phyloP scores from a whole-genome alignment of 2,888 invertebrate species.

The Tholera decimalis region DNA sequence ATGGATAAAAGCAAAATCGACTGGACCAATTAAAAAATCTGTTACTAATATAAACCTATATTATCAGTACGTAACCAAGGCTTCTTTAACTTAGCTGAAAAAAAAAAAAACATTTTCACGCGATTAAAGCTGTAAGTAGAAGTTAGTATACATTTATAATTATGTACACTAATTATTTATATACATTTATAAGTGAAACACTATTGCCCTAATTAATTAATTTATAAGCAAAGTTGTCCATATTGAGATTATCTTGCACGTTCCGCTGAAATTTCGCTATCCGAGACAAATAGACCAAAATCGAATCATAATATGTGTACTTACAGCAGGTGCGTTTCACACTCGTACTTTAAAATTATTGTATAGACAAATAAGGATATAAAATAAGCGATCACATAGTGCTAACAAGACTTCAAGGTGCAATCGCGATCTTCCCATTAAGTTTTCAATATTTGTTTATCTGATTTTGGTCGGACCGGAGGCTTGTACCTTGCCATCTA shows the following conservation, averaged over 20 bases:
- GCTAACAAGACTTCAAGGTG: slow-evolving; percentile 28
- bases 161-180: too few relatives aligned
- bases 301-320: background rate
- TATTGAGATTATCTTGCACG: background rate
- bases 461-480: background rate
- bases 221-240: background rate
- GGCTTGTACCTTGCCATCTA: too few relatives aligned
- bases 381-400: background rate
- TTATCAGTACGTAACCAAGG: too few relatives aligned
- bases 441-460: slow-evolving; percentile 1
- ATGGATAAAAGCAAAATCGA: too few relatives aligned
- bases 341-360: background rate
- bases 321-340: background rate
- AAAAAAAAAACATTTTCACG: too few relatives aligned
- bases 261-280: background rate
- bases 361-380: slow-evolving; percentile 10
- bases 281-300: background rate
- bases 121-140: too few relatives aligned
- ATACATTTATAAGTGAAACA: background rate
- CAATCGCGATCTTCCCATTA: slow-evolving; percentile 24
- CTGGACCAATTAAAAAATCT: too few relatives aligned
- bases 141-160: too few relatives aligned
- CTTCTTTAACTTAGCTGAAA: too few relatives aligned
- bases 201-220: background rate
- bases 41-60: too few relatives aligned